Evolutionary conservation across 2,888 invertebrate genomes (phyloP), one percentile per base, ranked within the genome.

Genomic region (Himalopsyche tibetana): DNA sequence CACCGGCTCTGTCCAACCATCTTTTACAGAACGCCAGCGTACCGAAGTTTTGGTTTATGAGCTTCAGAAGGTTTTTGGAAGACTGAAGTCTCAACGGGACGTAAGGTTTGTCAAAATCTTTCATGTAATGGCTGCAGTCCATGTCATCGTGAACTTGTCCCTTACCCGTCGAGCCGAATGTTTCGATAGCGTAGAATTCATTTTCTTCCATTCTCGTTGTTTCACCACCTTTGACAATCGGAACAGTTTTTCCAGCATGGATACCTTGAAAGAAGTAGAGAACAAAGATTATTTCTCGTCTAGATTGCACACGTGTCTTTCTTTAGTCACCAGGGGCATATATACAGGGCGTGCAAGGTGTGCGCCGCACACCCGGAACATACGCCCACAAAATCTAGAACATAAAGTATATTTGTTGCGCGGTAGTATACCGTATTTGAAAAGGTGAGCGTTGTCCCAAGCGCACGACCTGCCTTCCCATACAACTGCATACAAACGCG

Each of bases 51-150:
- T 99, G 98, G 92, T 99, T 99, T 91, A 99, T 99, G 82, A 96
- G 94, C 90, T 96, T 97, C 89, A 99, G 93, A 79, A 99, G 93
- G 85, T 97, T 96, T 91, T 99, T 99, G 28, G 99, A 99, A 86
- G 98, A 98, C 90, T 97, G 96, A 90, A 99, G 93, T 91, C 98
- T 96, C 85, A 99, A 93, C 28, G 99, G 99, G 85, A 99, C 97
- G 91, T 96, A 98, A 89, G 96, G 95, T 89, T 96, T 96, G 90
- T 99, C 99, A 91, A 96, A 99, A 92, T 99, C 98, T 92, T 99
- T 99, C 99, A 99, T 99, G 91, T 99, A 99, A 93, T 99, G 99
- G 19, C 99, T 99, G 90, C 98, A 98, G 91, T 99, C 99, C 97
- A 99, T 98, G 91, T 99, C 99, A 91, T 99, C 99, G 91, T 99